A percentile compares a stretch with the other conserved stretches of the same genome.
Evolutionary conservation across 1,140 invertebrate species (phyloP).

Genomic region (Vanessa tameamea): DNA sequence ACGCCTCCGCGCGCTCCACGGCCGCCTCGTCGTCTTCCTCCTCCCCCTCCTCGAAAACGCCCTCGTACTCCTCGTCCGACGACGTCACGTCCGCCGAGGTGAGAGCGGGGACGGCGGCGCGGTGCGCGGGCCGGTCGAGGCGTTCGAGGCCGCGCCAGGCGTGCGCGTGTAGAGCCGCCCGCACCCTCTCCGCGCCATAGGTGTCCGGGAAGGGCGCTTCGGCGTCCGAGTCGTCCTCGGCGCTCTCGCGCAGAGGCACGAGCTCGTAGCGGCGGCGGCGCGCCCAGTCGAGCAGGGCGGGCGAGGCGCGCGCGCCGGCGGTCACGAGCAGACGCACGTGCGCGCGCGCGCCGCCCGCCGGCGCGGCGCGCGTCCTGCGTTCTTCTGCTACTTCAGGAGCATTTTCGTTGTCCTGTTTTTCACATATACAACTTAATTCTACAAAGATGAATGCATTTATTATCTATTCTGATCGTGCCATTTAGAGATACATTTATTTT

Average conservation of each 20-base stretch:
- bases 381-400: conserved; percentile 19
- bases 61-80: conserved; percentile 9
- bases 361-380: conserved; percentile 13
- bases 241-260: conserved; percentile 25
- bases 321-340: conserved; percentile 14
- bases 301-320: conserved; percentile 37
- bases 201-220: conserved; percentile 10
- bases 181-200: conserved; percentile 10
- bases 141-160: conserved; percentile 26
- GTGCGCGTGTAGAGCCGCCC: conserved; percentile 29
- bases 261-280: conserved; percentile 32
- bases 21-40: conserved; percentile 8
- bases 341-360: conserved; percentile 28
- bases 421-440: no score
- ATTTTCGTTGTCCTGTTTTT: conserved; percentile 25
- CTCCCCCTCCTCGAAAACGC: conserved; percentile 2
- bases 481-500: no score
- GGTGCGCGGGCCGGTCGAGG: conserved; percentile 5
- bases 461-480: no score
- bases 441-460: no score
- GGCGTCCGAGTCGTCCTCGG: not conserved
- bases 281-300: conserved; percentile 23
- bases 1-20: conserved; percentile 36
- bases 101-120: not conserved
- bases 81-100: conserved; percentile 1